Evolutionary conservation across 2,797 vertebrate species (phyloP).

Genomic region (Sternarchorhynchus goeldii): DNA sequence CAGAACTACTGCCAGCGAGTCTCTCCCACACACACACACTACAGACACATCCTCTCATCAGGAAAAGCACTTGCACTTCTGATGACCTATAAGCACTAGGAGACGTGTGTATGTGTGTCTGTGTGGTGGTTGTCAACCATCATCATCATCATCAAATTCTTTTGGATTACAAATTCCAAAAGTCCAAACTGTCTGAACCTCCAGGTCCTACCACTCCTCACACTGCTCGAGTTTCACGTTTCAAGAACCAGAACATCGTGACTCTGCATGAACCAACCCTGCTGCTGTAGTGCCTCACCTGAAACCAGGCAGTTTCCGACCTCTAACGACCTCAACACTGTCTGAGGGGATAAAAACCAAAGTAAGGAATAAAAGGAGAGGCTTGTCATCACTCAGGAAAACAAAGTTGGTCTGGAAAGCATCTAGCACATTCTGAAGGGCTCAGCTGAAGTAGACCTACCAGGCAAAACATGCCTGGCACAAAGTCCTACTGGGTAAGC

Average conservation of each 20-base stretch:
- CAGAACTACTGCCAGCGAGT: neutral
- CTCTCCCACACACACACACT: neutral
- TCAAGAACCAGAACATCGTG: neutral
- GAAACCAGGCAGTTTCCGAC: constrained; percentile 61
- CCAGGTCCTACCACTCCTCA: neutral
- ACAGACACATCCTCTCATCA: constrained; percentile 17
- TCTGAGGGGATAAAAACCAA: constrained; percentile 21
- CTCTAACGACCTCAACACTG: constrained; percentile 46
- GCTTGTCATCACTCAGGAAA: constrained; percentile 58
- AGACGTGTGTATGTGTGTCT: constrained; percentile 8
- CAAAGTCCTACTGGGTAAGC: constrained; percentile 65
- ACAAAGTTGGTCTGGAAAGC: constrained; percentile 46
- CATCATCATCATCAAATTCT: constrained; percentile 11
- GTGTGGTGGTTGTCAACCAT: neutral
- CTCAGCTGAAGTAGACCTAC: constrained; percentile 44
- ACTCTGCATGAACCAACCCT: too few relatives aligned
- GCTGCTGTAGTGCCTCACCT: constrained; percentile 35
- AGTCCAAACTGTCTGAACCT: neutral
- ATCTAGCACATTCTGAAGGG: constrained; percentile 46
- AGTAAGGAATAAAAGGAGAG: constrained; percentile 29
- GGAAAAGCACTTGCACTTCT: constrained; percentile 17
- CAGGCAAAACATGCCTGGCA: constrained; percentile 47
- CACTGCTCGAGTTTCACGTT: constrained; percentile 7
- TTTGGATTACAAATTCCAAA: constrained; percentile 17
- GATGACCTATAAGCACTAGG: constrained; percentile 14